Evolutionary conservation across 2,888 invertebrate genomes (phyloP).

Genomic region (Empis stercorea): DNA sequence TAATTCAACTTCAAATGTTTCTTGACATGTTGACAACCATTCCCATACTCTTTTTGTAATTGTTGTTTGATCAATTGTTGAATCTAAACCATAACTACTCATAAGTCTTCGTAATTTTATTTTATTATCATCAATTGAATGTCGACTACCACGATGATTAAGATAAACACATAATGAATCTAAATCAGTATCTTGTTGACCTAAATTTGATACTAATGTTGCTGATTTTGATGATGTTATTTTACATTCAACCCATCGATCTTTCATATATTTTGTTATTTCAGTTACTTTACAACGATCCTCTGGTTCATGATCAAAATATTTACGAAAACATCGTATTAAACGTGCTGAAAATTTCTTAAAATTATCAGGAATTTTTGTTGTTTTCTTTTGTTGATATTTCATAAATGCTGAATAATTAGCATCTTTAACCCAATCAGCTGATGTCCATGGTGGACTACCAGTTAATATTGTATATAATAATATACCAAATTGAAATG

Average conservation of each 20-base stretch:
- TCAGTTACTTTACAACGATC: slow-evolving; percentile 48
- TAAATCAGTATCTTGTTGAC: slow-evolving; percentile 25
- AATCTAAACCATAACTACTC: slow-evolving; percentile 49
- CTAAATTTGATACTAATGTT: slow-evolving; percentile 26
- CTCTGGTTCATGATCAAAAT: slow-evolving; percentile 54
- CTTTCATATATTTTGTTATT: slow-evolving; percentile 46
- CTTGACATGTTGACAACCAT: slow-evolving; percentile 49
- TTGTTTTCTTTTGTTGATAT: slow-evolving; percentile 49
- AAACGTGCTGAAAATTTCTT: slow-evolving; percentile 53
- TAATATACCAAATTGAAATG: slow-evolving; percentile 63
- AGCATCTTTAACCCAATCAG: slow-evolving; percentile 58
- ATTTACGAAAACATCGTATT: slow-evolving; percentile 54
- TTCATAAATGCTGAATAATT: slow-evolving; percentile 52
- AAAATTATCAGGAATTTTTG: slow-evolving; percentile 45
- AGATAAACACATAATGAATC: slow-evolving; percentile 42
- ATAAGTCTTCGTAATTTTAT: slow-evolving; percentile 40
- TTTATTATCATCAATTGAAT: slow-evolving; percentile 42
- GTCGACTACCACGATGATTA: slow-evolving; percentile 39
- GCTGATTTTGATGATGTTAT: slow-evolving; percentile 41
- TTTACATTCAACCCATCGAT: slow-evolving; percentile 44
- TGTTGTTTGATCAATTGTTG: slow-evolving; percentile 47
- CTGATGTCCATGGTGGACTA: slow-evolving; percentile 55
- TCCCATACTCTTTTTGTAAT: slow-evolving; percentile 50
- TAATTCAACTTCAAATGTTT: slow-evolving; percentile 29
- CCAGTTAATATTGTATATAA: slow-evolving; percentile 45